phyloP scores from a whole-genome alignment of 2,113 vertebrate species.

The Sturnus vulgaris region DNA sequence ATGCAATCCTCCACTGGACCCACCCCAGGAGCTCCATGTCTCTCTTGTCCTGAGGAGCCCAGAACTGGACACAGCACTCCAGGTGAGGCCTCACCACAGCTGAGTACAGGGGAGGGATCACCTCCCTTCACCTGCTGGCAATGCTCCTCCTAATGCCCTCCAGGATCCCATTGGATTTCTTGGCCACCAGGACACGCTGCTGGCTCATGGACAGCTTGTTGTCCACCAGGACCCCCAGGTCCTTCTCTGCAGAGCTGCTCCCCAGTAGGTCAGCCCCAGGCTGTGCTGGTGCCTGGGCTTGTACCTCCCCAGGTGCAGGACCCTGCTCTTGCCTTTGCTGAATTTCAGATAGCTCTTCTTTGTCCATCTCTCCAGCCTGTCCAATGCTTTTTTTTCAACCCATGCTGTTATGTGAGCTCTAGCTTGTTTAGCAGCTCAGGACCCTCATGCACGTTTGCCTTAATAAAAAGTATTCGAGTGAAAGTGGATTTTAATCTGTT shows the following conservation, averaged over 20 bases:
- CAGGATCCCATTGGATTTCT: not conserved
- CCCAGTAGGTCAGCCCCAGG: not conserved
- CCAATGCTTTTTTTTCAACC: not conserved
- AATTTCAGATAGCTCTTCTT: fast-evolving
- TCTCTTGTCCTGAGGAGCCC: not conserved
- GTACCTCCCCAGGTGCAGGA: not conserved
- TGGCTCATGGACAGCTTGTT: not conserved
- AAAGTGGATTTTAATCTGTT: not conserved
- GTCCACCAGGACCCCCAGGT: not conserved
- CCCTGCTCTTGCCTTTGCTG: not conserved
- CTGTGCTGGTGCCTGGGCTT: not conserved
- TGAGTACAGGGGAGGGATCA: not conserved
- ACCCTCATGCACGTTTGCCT: fast-evolving
- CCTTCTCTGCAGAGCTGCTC: not conserved
- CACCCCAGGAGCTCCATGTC: not conserved
- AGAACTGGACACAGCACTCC: not conserved
- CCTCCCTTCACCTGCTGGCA: not conserved
- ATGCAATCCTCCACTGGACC: not conserved
- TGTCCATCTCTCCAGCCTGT: not conserved
- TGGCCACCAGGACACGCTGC: not conserved
- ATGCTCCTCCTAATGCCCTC: not conserved
- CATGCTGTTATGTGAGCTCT: not conserved
- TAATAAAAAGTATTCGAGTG: not conserved
- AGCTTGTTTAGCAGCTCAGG: not conserved
- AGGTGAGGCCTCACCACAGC: not conserved